phyloP scores from a whole-genome alignment of 2,888 invertebrate species.

The Patella pellucida region DNA sequence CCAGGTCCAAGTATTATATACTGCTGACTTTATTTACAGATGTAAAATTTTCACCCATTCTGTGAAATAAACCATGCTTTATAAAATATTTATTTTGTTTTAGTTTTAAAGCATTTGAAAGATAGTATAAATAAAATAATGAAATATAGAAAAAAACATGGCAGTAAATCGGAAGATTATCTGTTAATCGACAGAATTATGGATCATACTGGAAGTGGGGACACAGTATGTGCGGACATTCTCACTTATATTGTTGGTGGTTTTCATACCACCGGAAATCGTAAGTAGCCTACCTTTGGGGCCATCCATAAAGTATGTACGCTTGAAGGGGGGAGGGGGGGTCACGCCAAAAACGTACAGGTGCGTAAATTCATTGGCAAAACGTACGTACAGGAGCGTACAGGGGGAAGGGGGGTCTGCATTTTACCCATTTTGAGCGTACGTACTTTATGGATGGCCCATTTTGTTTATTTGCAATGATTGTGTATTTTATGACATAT shows the following conservation, averaged over 20 bases:
- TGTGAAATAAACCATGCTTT: neutral
- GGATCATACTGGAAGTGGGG: constrained; percentile 38
- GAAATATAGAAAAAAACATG: constrained; percentile 38
- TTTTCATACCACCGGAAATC: constrained; percentile 66
- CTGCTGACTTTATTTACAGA: neutral
- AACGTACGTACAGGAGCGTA: too few species aligned
- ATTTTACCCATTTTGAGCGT: too few species aligned
- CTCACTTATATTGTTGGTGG: constrained; percentile 59
- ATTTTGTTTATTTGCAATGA: too few species aligned
- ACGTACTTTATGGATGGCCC: too few species aligned
- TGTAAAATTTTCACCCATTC: neutral
- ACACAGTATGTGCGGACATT: constrained; percentile 39
- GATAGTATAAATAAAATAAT: constrained; percentile 39
- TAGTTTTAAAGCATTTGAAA: constrained; percentile 32
- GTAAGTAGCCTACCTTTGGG: constrained; percentile 52
- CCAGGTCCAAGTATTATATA: too few species aligned
- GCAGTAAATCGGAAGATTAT: constrained; percentile 40
- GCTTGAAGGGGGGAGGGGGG: too few species aligned
- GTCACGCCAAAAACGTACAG: too few species aligned
- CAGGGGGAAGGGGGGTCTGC: too few species aligned
- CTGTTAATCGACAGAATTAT: constrained; percentile 55
- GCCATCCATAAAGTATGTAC: too few species aligned
- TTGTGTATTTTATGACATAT: too few species aligned
- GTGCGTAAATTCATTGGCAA: too few species aligned
- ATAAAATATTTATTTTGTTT: neutral